phyloP scores from a whole-genome alignment of 2,888 invertebrate genomes.

The Emmelina monodactyla region DNA sequence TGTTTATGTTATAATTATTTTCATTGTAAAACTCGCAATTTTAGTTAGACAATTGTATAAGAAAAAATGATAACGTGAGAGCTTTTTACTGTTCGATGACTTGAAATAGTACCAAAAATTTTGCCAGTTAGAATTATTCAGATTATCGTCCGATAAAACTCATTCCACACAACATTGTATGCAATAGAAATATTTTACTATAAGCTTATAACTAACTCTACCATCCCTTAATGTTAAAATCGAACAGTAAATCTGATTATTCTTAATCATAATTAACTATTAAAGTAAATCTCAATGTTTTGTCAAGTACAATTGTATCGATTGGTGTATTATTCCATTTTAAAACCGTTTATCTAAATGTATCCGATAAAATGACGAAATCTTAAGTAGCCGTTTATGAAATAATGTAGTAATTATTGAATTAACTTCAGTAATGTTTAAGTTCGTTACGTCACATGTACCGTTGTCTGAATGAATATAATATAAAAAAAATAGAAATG shows the following conservation, averaged over 20 bases:
- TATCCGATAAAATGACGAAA: conserved; percentile 15
- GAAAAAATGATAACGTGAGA: conserved; percentile 1
- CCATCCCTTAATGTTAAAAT: no score
- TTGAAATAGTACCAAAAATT: no score
- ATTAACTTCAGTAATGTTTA: conserved; percentile 48
- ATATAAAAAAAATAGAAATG: conserved; percentile 57
- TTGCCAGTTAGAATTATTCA: no score
- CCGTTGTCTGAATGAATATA: conserved; percentile 67
- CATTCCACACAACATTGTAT: no score
- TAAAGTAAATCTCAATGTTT: no score
- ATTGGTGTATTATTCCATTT: conserved; percentile 25
- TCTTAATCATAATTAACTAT: conserved; percentile 7
- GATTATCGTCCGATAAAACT: no score
- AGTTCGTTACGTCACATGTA: conserved; percentile 68
- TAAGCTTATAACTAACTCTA: no score
- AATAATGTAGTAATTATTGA: conserved; percentile 42
- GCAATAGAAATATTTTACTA: no score
- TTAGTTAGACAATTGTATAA: conserved; percentile 11
- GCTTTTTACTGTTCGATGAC: not conserved
- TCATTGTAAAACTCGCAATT: conserved; percentile 4
- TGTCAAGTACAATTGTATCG: conserved; percentile 29
- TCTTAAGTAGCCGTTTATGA: conserved; percentile 35
- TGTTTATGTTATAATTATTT: not conserved
- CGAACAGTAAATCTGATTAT: not conserved
- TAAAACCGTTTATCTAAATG: conserved; percentile 19